phyloP scores from a whole-genome alignment of 1,140 invertebrate genomes.

The Drosophila melanogaster region Release_6_plus_ISO1_MT NT_033779.5:1910001-1910500 shows the following conservation, averaged over 20 bases:
- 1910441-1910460: constrained; percentile 35
- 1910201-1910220: neutral
- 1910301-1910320: neutral
- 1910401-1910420: constrained; percentile 28
- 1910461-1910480: constrained; percentile 34
- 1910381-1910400: constrained; percentile 27
- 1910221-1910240: neutral
- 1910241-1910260: neutral
- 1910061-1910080: constrained; percentile 62
- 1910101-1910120: constrained; percentile 74
- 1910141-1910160: constrained; percentile 73
- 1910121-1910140: constrained; percentile 79
- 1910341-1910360: constrained; percentile 22
- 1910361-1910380: constrained; percentile 11
- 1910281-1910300: too few relatives aligned
- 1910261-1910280: too few relatives aligned
- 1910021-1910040: too few relatives aligned
- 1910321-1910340: constrained; percentile 52
- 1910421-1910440: constrained; percentile 37
- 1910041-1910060: too few relatives aligned
- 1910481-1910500: constrained; percentile 54
- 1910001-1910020: too few relatives aligned
- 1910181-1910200: neutral
- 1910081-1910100: constrained; percentile 75
- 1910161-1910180: neutral